Conservation (phyloP, 2,888 invertebrate genomes). For the Trichopria drosophilae region DNA sequence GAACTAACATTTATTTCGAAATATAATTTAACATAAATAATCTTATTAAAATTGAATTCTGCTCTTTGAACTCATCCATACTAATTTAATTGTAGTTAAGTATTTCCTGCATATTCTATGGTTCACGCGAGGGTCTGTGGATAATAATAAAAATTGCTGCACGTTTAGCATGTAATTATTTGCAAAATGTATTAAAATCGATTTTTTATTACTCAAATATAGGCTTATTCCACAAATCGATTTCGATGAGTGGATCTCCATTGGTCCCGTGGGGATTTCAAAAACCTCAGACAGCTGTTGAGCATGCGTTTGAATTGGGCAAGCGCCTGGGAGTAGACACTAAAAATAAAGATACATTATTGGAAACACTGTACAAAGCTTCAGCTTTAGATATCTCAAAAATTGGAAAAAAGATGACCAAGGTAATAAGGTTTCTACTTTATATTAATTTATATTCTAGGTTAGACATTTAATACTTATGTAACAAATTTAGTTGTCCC, state of each 20-base stretch:
- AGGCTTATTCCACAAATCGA: slow-evolving; percentile 34
- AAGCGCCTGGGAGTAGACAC: slow-evolving; percentile 14
- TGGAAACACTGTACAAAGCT: slow-evolving; percentile 2
- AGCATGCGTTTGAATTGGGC: slow-evolving; percentile 30
- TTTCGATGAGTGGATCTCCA: slow-evolving; percentile 38
- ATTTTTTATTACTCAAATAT: slow-evolving; percentile 1
- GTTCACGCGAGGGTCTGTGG: too few relatives aligned
- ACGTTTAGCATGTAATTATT: too few relatives aligned
- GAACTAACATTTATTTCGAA: not conserved
- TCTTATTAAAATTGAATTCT: not conserved
- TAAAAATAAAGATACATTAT: slow-evolving; percentile 9
- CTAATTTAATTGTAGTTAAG: slow-evolving; percentile 7
- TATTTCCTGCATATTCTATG: not conserved
- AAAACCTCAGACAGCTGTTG: slow-evolving; percentile 20
- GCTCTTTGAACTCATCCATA: not conserved
- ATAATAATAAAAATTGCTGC: too few relatives aligned
- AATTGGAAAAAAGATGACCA: too few relatives aligned
- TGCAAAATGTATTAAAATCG: not conserved
- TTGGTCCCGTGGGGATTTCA: slow-evolving; percentile 37
- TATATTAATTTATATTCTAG: too few relatives aligned
- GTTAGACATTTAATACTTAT: too few relatives aligned
- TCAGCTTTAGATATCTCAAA: slow-evolving; percentile 9
- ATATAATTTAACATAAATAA: not conserved
- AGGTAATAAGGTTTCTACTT: too few relatives aligned
- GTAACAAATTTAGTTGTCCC: too few relatives aligned